A percentile compares a stretch with the other conserved stretches of the same genome.
Conservation (phyloP, 2,797 vertebrate genomes). For the Lemur catta region DNA sequence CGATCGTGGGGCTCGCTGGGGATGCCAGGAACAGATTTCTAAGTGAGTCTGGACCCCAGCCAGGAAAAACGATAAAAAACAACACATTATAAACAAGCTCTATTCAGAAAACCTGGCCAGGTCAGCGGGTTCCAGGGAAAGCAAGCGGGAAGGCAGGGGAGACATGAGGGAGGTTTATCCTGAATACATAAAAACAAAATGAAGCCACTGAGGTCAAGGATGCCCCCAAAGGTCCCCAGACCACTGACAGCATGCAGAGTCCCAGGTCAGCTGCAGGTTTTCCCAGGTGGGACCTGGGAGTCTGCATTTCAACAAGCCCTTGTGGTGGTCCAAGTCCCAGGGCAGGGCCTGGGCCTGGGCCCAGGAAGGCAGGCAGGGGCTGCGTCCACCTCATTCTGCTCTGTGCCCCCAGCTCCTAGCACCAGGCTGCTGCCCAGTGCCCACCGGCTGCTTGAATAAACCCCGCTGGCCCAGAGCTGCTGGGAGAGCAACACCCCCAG, state of each 20-base stretch:
- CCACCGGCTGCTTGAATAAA: not conserved
- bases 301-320: not conserved
- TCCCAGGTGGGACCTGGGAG: accelerated
- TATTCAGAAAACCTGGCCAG: not conserved
- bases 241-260: not conserved
- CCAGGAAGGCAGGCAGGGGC: accelerated
- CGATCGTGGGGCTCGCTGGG: accelerated
- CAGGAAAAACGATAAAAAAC: constrained; percentile 38
- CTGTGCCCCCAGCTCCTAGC: not conserved
- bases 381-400: accelerated
- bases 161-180: not conserved
- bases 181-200: not conserved
- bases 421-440: not conserved
- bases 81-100: not conserved
- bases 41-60: not conserved
- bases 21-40: constrained; percentile 48
- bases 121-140: not conserved
- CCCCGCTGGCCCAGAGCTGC: not conserved
- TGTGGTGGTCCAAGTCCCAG: not conserved
- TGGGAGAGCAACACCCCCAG: not conserved
- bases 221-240: not conserved
- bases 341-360: accelerated
- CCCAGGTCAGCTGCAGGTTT: not conserved
- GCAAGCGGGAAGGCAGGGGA: not conserved
- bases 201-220: not conserved